Evolutionary conservation across 2,797 vertebrate species (phyloP).

Genomic region (Gouania willdenowi): DNA sequence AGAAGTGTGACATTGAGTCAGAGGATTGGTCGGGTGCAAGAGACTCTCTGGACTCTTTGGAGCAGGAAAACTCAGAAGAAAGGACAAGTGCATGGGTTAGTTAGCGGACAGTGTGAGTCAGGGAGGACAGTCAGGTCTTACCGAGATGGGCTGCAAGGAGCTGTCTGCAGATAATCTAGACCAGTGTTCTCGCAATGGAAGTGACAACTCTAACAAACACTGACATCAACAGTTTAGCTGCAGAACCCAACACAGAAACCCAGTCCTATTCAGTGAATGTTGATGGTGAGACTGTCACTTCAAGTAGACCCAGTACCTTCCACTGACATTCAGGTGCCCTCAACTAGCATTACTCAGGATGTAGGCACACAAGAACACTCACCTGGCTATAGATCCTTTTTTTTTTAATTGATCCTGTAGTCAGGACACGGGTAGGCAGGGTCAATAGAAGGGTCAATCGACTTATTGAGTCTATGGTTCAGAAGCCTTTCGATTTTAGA

Average conservation of each 20-base stretch:
- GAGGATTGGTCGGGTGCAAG: neutral
- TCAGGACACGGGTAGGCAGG: neutral
- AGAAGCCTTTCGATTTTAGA: neutral
- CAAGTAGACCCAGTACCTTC: too few relatives aligned
- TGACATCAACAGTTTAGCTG: neutral
- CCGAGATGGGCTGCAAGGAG: neutral
- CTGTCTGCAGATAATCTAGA: too few relatives aligned
- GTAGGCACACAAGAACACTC: too few relatives aligned
- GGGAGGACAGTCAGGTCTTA: neutral
- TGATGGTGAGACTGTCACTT: too few relatives aligned
- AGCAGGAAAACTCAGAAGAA: neutral
- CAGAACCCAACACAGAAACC: neutral
- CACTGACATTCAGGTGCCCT: too few relatives aligned
- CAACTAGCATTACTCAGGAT: too few relatives aligned
- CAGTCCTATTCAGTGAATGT: neutral
- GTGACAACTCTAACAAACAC: too few relatives aligned
- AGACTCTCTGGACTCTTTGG: neutral
- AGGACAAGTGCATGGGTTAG: neutral
- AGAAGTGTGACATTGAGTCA: neutral
- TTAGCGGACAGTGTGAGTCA: neutral
- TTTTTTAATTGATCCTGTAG: too few relatives aligned
- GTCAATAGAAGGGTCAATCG: conserved; percentile 1
- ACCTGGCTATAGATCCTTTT: too few relatives aligned
- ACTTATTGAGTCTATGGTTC: conserved; percentile 4
- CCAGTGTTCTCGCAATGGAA: too few relatives aligned